Conservation (phyloP, 2,113 vertebrate species). For the Pollimyrus isidori region DNA sequence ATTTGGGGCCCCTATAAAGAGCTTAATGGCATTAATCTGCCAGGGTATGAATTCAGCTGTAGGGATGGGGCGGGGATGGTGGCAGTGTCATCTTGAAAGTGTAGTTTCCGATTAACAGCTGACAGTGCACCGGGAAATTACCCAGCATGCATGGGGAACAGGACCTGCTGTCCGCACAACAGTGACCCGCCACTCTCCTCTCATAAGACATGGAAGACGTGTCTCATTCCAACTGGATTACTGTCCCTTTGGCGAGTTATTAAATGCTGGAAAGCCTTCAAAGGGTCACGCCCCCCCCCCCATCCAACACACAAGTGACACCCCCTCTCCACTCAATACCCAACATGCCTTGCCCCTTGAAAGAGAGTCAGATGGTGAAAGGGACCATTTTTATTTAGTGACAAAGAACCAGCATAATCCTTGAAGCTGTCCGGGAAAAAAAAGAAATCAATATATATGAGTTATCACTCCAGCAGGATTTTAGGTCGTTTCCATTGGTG, state of each 20-base stretch:
- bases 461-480: slow-evolving; percentile 6
- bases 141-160: neutral
- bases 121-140: neutral
- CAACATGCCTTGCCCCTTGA: neutral
- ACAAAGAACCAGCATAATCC: neutral
- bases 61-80: neutral
- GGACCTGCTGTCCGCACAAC: neutral
- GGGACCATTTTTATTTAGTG: neutral
- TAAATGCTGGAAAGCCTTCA: neutral
- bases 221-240: neutral
- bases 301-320: neutral
- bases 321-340: neutral
- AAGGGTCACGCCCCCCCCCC: neutral
- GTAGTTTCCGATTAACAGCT: neutral
- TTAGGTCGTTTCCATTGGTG: neutral
- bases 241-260: neutral
- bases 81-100: neutral
- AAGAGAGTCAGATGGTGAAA: neutral
- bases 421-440: neutral
- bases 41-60: neutral
- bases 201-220: neutral
- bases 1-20: neutral
- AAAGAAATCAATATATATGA: neutral
- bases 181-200: neutral
- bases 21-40: neutral